Conservation (phyloP, 2,888 invertebrate species). For the Tipula vernalis region DNA sequence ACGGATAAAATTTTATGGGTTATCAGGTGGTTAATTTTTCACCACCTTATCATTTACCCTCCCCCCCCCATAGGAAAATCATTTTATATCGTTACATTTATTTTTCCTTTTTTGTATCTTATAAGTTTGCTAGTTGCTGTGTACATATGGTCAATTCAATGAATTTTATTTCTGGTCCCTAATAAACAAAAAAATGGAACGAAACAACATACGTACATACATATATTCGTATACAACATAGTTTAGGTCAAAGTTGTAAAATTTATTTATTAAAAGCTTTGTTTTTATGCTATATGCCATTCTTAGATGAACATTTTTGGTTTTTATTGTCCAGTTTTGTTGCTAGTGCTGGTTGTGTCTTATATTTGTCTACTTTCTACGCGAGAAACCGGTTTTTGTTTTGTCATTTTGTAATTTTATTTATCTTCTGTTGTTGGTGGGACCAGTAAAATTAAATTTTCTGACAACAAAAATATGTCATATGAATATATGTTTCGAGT, state of each 20-base stretch:
- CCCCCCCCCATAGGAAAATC: neutral
- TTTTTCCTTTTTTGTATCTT: neutral
- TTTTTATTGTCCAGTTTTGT: neutral
- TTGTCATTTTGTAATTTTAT: neutral
- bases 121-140: neutral
- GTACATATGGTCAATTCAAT: neutral
- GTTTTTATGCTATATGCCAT: neutral
- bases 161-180: neutral
- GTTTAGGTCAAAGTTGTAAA: neutral
- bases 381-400: neutral
- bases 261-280: neutral
- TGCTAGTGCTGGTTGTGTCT: neutral
- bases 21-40: slow-evolving; percentile 4
- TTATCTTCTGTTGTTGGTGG: neutral
- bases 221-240: neutral
- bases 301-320: neutral
- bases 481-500: neutral
- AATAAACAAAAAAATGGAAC: neutral
- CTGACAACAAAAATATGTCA: neutral
- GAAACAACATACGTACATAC: neutral
- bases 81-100: neutral
- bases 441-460: neutral
- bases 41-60: neutral
- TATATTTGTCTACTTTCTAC: neutral
- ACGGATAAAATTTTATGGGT: neutral